Percentiles rank a stretch among this genome's conserved stretches.
Conservation (phyloP, 2,113 vertebrate genomes). For the Spea multiplicata region DNA sequence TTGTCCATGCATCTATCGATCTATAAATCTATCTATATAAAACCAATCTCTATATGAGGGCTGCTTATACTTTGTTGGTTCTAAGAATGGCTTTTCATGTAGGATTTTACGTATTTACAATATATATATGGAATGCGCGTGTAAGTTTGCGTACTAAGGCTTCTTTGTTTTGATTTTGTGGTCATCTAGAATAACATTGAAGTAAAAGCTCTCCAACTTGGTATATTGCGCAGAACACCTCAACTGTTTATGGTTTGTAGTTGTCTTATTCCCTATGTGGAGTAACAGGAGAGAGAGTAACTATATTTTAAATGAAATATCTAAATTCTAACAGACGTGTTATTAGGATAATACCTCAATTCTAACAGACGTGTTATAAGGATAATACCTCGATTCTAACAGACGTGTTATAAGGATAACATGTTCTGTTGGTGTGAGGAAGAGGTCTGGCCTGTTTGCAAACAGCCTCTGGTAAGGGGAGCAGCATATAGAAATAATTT, state of each 20-base stretch:
- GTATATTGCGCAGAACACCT: too few species aligned
- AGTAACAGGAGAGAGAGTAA: neutral
- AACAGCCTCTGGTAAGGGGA: constrained; percentile 71
- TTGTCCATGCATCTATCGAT: neutral
- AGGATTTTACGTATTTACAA: too few species aligned
- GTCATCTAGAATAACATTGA: too few species aligned
- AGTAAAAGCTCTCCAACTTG: too few species aligned
- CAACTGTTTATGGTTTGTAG: too few species aligned
- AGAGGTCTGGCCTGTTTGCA: constrained; percentile 69
- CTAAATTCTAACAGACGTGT: constrained; percentile 48
- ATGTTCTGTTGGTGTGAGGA: constrained; percentile 50
- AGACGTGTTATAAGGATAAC: constrained; percentile 54
- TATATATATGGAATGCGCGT: too few species aligned
- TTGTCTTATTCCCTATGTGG: too few species aligned
- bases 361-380: constrained; percentile 51
- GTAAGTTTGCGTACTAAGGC: too few species aligned
- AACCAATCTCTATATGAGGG: neutral
- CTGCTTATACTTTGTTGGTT: too few species aligned
- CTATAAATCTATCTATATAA: neutral
- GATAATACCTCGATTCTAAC: constrained; percentile 43
- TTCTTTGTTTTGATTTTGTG: too few species aligned
- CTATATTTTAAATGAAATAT: constrained; percentile 18
- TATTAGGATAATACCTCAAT: constrained; percentile 48
- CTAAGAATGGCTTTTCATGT: too few species aligned
- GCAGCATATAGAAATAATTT: constrained; percentile 79